These are phyloP conservation scores for Galeopterus variegatus DNA, from an alignment of 2,113 vertebrate genomes.

Conservation along the genomic window DNA sequence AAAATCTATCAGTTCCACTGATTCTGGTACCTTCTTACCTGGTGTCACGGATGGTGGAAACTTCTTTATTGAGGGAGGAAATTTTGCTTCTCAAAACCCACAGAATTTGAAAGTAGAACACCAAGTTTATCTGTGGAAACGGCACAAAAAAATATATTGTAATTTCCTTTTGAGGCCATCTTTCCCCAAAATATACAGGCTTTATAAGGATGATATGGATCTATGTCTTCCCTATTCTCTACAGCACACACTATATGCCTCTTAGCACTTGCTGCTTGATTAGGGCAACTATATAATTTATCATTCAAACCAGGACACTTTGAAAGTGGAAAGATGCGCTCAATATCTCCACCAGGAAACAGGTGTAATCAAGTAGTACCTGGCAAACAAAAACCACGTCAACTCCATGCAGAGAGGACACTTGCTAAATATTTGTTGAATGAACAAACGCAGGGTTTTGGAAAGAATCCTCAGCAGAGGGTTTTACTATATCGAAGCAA, in stretches of 20 bases:
- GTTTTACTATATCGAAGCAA: neutral
- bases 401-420: neutral
- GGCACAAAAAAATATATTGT: neutral
- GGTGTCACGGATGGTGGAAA: slow-evolving; percentile 84
- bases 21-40: slow-evolving; percentile 72
- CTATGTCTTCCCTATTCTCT: neutral
- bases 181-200: neutral
- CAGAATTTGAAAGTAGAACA: slow-evolving; percentile 81
- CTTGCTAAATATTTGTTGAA: neutral
- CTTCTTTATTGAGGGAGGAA: slow-evolving; percentile 84
- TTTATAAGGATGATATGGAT: neutral
- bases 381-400: neutral
- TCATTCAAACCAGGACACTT: neutral
- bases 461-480: neutral
- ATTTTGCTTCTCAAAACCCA: slow-evolving; percentile 82
- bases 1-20: neutral
- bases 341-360: neutral
- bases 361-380: neutral
- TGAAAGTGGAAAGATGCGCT: neutral
- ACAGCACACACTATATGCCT: neutral
- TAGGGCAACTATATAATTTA: neutral
- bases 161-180: neutral
- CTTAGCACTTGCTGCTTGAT: neutral
- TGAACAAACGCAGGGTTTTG: neutral
- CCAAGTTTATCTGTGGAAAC: slow-evolving; percentile 80